phyloP scores from a whole-genome alignment of 2,888 invertebrate species.

The Agapostemon virescens region DNA sequence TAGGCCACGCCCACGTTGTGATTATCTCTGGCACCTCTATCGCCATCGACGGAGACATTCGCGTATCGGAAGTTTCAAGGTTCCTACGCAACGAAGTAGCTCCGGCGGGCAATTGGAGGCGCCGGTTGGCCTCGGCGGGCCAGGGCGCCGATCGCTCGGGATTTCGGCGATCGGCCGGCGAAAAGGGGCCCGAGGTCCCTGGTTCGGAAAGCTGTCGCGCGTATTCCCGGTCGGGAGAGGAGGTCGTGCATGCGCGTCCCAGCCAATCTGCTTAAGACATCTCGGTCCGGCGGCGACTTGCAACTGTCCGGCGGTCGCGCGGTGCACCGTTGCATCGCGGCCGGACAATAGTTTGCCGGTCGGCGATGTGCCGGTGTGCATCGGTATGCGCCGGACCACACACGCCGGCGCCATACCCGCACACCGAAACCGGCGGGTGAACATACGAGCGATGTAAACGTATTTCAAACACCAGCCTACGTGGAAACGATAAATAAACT shows the following conservation, averaged over 20 bases:
- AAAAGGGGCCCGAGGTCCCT: not conserved
- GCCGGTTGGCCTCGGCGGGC: not conserved
- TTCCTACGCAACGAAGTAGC: not conserved
- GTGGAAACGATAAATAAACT: constrained; percentile 80
- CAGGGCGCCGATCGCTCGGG: not conserved
- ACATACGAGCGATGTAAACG: constrained; percentile 76
- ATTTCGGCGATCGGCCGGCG: not conserved
- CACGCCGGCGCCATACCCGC: constrained; percentile 78
- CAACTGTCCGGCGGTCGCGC: constrained; percentile 39
- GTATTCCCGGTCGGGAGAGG: not conserved
- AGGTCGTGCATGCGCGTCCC: constrained; percentile 68
- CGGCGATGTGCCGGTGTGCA: constrained; percentile 52
- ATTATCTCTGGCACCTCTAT: too few species aligned
- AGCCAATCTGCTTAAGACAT: constrained; percentile 77
- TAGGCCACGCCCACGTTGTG: too few species aligned
- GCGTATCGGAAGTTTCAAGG: not conserved
- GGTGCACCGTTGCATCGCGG: constrained; percentile 25
- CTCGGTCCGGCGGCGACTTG: constrained; percentile 54
- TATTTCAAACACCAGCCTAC: constrained; percentile 75
- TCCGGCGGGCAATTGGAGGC: not conserved
- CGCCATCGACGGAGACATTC: not conserved
- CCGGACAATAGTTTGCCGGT: constrained; percentile 66
- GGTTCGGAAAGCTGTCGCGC: constrained; percentile 30
- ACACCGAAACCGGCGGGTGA: constrained; percentile 69
- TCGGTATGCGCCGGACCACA: constrained; percentile 79